phyloP scores from a whole-genome alignment of 2,113 vertebrate genomes.

The Melanerpes aurifrons region DNA sequence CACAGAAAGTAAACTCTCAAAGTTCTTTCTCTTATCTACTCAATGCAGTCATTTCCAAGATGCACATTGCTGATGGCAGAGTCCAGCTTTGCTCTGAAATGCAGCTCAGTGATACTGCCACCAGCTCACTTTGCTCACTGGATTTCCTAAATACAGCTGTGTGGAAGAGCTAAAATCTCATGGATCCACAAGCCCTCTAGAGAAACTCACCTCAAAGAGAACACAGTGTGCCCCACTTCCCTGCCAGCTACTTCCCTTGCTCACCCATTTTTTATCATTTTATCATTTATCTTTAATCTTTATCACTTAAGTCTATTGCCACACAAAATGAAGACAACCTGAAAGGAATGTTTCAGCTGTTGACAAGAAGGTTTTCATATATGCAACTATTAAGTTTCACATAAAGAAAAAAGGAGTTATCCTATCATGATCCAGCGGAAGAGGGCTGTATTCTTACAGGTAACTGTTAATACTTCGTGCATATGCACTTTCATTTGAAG shows the following conservation, averaged over 20 bases:
- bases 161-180: neutral
- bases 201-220: neutral
- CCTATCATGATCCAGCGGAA: neutral
- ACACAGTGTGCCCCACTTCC: neutral
- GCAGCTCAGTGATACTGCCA: neutral
- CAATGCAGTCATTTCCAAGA: neutral
- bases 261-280: neutral
- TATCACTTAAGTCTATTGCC: neutral
- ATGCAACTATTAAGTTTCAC: neutral
- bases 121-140: neutral
- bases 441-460: neutral
- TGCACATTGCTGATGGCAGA: neutral
- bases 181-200: neutral
- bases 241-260: neutral
- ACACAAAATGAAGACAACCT: neutral
- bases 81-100: neutral
- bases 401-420: neutral
- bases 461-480: neutral
- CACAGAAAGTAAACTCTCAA: neutral
- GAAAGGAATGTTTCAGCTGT: neutral
- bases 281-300: neutral
- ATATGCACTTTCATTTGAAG: neutral
- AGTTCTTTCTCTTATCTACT: neutral
- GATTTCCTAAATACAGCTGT: neutral
- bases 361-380: neutral